Base-by-base conservation (phyloP, 2,888 invertebrate species). In the Hartigia nigra region DNA sequence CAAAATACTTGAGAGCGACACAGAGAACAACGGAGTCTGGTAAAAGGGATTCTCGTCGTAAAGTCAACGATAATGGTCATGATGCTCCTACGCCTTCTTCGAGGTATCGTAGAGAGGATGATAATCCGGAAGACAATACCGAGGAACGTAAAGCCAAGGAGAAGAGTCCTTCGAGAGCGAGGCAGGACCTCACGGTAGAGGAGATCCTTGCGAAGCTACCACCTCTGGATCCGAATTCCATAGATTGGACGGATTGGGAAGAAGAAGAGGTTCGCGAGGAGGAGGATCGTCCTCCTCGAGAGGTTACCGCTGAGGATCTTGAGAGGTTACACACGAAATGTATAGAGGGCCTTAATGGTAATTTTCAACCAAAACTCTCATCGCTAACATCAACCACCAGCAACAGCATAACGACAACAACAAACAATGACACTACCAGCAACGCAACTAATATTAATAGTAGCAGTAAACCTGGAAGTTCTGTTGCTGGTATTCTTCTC, bases 121-220 rank as follows among this genome's bases (percentile, higher is more conserved):
- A 81, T 70, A 79, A 80, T 36, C 80, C 83, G 76, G 81, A 83
- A 76, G 86, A 87, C 85, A 86, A 87, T 83, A 84, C 86, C 84
- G 87, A 87, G 74, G 34, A 75, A 31, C 74, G 34, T 12, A 72
- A 9, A 9, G 55, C 14, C 55, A 55, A 55, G n/a, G 84, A 84
- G 39, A 85, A 81, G 31, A 84, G 76, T 77, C 80, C 78, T 80
- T 74, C 80, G 81, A 78, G 84, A 85, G 78, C 79, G 69, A 87
- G 86, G 12, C 86, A 86, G 74, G 91, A 92, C 70, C 85, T 93
- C 82, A 93, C 93, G 23, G 93, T 94, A 32, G 94, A 94, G 84
- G 94, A 94, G 82, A 95, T 95, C 79, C 92, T 95, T 85, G 93
- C 94, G 35, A 93, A 93, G 87, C 92, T 96, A 86, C 96, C 96